phyloP scores from a whole-genome alignment of 2,797 vertebrate species.

The Enteromius unitaeniatus region DNA sequence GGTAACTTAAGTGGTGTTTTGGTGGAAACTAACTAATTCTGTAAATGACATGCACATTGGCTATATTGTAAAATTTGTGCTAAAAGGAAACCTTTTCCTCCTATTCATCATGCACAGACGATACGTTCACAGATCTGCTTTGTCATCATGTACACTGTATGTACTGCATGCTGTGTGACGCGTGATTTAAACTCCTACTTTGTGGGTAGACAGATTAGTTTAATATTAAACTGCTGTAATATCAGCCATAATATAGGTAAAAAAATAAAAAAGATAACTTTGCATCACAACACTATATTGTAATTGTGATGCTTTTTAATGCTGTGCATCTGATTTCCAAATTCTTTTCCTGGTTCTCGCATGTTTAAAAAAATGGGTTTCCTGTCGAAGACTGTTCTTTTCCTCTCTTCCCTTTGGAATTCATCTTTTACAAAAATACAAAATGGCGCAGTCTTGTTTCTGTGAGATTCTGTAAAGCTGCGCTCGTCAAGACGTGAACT shows the following conservation, averaged over 20 bases:
- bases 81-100: conserved; percentile 51
- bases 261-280: background rate
- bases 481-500: conserved; percentile 35
- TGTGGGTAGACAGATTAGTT: conserved; percentile 6
- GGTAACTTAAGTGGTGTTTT: background rate
- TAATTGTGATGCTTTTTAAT: background rate
- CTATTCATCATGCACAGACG: conserved; percentile 56
- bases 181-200: background rate
- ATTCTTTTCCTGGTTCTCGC: background rate
- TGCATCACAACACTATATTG: background rate
- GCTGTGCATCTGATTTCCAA: background rate
- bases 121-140: conserved; percentile 80
- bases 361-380: background rate
- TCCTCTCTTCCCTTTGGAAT: conserved; percentile 5
- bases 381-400: background rate
- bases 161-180: conserved; percentile 68
- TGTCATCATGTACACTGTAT: conserved; percentile 88
- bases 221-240: background rate
- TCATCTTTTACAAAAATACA: conserved; percentile 17
- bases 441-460: conserved; percentile 27
- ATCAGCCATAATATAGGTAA: background rate
- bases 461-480: conserved; percentile 43
- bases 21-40: no score
- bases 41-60: background rate
- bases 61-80: conserved; percentile 51